phyloP scores from a whole-genome alignment of 2,888 invertebrate genomes.

The Homarus gammarus region DNA sequence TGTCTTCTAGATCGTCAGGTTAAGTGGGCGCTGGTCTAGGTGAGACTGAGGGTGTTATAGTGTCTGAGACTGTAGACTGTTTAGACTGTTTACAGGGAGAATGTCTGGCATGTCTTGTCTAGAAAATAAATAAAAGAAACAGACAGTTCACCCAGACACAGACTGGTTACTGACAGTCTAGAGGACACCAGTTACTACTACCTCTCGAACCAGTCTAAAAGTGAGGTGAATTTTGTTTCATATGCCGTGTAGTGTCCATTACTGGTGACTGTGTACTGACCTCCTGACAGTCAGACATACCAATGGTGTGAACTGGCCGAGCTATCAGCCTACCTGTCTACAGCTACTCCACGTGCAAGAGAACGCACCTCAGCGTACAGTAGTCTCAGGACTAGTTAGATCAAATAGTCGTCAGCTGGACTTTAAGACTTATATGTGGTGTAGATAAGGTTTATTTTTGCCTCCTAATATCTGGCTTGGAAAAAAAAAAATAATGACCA shows the following conservation, averaged over 20 bases:
- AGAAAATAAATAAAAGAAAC: neutral
- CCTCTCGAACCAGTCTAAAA: neutral
- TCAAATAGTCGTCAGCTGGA: neutral
- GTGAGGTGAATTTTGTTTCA: slow-evolving; percentile 1
- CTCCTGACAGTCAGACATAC: neutral
- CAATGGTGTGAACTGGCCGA: neutral
- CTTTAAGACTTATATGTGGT: neutral
- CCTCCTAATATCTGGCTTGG: neutral
- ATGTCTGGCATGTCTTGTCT: neutral
- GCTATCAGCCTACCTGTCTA: neutral
- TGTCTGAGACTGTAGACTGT: neutral
- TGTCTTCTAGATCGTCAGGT: slow-evolving; percentile 15
- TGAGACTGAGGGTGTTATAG: neutral
- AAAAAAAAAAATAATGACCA: too few species aligned
- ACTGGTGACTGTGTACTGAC: slow-evolving; percentile 2
- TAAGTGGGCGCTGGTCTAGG: neutral
- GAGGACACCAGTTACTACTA: neutral
- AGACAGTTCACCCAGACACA: neutral
- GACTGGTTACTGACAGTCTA: neutral
- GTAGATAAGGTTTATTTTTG: neutral
- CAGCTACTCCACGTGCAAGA: slow-evolving; percentile 27
- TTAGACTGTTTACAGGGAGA: neutral
- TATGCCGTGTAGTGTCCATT: slow-evolving; percentile 1
- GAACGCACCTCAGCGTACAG: slow-evolving; percentile 58
- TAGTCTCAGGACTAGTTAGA: slow-evolving; percentile 43